Base-by-base conservation (phyloP, 2,113 vertebrate genomes). In the Desmodus rotundus region DNA sequence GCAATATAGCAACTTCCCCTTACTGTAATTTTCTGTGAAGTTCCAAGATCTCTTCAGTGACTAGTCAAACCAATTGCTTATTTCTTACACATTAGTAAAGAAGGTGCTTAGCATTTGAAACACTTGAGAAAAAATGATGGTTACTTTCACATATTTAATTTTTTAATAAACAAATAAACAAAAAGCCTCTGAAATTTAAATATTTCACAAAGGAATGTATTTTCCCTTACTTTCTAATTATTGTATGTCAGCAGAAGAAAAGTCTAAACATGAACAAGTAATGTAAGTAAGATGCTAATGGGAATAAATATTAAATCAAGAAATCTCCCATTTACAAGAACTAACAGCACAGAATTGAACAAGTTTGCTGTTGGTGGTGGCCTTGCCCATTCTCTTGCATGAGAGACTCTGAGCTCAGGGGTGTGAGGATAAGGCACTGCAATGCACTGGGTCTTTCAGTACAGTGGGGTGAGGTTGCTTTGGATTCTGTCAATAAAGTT, bases 21-120 rank as follows among this genome's bases (percentile, higher is more conserved):
- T 95, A 87, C 92, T 94, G 36, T 95, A 93, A 96, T 96, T 98
- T 97, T 98, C 94, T 96, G 93, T 65, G 97, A 92, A 97, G 81
- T 92, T 95, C 86, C 67, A 97, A 92, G 33, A 85, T 97, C 92
- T 81, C 61, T 98, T 97, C 87, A 97, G 94, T 96, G 93, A 94
- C 81, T 97, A 83, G 81, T 95, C 96, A 94, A 95, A 91, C 76
- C 56, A 93, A 94, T 82, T 87, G 41, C 81, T 95, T 96, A 97
- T 93, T 95, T 97, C 43, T 47, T 95, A 89, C 87, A 96, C 41
- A 82, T 96, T 81, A 94, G 97, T 96, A 98, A 97, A 68, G 7
- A 88, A 95, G 4, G 89, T 95, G 76, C 85, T 93, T 61, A 96
- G 67, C 76, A 93, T 88, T 87, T 96, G 77, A 97, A 92, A 41